Evolutionary conservation across 92 coral and sea anemone genomes (phyloP), one percentile per base, ranked within the genome.

Genomic region (Epizoanthus ramosus): DNA sequence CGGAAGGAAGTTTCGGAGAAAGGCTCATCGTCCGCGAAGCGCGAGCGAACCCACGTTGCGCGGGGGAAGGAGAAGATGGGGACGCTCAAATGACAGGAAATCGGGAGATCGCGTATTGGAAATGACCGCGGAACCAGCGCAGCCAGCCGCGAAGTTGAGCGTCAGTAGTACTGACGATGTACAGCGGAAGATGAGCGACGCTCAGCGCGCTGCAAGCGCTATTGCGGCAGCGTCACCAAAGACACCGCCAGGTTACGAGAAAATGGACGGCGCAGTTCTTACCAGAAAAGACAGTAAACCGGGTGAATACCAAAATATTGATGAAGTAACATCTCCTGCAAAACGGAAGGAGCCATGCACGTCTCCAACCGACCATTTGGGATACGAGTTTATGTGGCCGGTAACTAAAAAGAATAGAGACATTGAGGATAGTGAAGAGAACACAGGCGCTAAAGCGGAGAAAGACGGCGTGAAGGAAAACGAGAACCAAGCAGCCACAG

Each of bases 361-460:
- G 17, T 77, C 82, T 31, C 82, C 82, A 9, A 43, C 10, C 21
- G 82, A 77, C 25, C 65, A 77, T 57, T 60, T 77, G 41, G 82
- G 59, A 3, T 77, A 77, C 59, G 82, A 77, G 82, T 77, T 77
- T 35, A 61, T 77, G 82, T 39, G 21, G 22, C 59, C 71, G 8
- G n/a, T 59, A 8, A 6, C 58, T 16, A 60, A 12, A 12, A 77
- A 1, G 23, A 25, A 43, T 16, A 22, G 28, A n/a, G 81, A 76
- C 3, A 10, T 25, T 16, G 66, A 21, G 5, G 66, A 57, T 13
- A 45, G 18, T 12, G n/a, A 37, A n/a, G 57, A 17, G 9, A 41
- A 67, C 17, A 67, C 13, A 5, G 72, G 22, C 63, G 57, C 22
- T 10, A 61, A 21, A 17, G 70, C 5, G 19, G 37, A 37, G 16